phyloP scores from a whole-genome alignment of 2,888 invertebrate genomes.

The Drosophila mayaguana region DNA sequence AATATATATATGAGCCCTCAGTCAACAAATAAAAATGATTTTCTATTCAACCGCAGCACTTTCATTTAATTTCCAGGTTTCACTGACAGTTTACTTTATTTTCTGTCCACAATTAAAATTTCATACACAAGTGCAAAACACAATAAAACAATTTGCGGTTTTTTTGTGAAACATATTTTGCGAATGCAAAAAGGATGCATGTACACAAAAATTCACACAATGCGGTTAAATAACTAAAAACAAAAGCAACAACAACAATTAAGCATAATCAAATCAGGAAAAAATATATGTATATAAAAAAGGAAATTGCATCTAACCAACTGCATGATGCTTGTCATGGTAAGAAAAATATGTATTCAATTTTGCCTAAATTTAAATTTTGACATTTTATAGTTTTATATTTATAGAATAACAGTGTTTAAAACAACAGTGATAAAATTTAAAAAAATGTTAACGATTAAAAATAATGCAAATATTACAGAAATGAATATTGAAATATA shows the following conservation, averaged over 20 bases:
- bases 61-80: neutral
- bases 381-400: too few species aligned
- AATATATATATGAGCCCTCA: too few species aligned
- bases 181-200: slow-evolving; percentile 24
- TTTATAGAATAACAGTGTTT: too few species aligned
- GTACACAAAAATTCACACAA: slow-evolving; percentile 36
- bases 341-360: too few species aligned
- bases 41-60: neutral
- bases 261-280: slow-evolving; percentile 35
- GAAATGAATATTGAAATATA: too few species aligned
- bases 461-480: too few species aligned
- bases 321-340: neutral
- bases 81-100: neutral
- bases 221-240: slow-evolving; percentile 55
- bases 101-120: slow-evolving; percentile 57
- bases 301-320: neutral
- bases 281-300: slow-evolving; percentile 10
- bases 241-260: slow-evolving; percentile 33
- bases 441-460: too few species aligned
- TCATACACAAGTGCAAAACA: slow-evolving; percentile 47
- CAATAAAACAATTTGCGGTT: slow-evolving; percentile 73
- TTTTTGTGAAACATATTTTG: slow-evolving; percentile 46
- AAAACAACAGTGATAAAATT: too few species aligned
- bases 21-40: neutral
- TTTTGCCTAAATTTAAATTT: too few species aligned